These are phyloP conservation scores for Erebia aethiops DNA, from an alignment of 2,888 invertebrate species.

Conservation along the genomic window DNA sequence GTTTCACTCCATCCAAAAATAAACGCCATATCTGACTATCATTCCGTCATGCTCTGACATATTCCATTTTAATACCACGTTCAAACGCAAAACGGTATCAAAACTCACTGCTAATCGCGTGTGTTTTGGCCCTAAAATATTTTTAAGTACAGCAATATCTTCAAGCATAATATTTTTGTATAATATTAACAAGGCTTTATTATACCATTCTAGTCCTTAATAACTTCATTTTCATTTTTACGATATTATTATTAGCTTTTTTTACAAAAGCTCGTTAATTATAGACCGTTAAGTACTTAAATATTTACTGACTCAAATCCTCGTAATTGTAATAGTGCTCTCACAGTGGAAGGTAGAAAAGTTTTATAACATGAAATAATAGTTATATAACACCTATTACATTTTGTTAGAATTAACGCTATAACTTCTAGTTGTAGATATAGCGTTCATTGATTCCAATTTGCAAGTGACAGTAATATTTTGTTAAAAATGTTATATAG, in stretches of 20 bases:
- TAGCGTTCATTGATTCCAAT: too few species aligned
- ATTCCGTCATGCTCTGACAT: too few species aligned
- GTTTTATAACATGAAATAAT: not conserved
- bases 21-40: too few species aligned
- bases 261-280: constrained; percentile 20
- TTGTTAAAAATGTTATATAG: not conserved
- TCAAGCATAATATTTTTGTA: constrained; percentile 19
- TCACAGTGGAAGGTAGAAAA: not conserved
- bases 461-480: not conserved
- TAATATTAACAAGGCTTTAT: constrained; percentile 2
- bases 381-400: too few species aligned
- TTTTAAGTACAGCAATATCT: not conserved
- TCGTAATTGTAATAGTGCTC: constrained; percentile 52
- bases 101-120: not conserved
- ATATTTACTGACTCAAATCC: constrained; percentile 55
- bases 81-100: too few species aligned
- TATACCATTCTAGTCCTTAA: constrained; percentile 29
- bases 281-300: constrained; percentile 3
- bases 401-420: too few species aligned
- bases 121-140: not conserved
- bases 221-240: constrained; percentile 16
- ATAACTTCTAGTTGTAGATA: too few species aligned
- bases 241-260: constrained; percentile 20
- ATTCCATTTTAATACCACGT: too few species aligned
- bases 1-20: too few species aligned